Percentiles rank a stretch among this genome's conserved stretches.
phyloP scores from a whole-genome alignment of 1,140 invertebrate species.

The Lutraria rhynchaena region DNA sequence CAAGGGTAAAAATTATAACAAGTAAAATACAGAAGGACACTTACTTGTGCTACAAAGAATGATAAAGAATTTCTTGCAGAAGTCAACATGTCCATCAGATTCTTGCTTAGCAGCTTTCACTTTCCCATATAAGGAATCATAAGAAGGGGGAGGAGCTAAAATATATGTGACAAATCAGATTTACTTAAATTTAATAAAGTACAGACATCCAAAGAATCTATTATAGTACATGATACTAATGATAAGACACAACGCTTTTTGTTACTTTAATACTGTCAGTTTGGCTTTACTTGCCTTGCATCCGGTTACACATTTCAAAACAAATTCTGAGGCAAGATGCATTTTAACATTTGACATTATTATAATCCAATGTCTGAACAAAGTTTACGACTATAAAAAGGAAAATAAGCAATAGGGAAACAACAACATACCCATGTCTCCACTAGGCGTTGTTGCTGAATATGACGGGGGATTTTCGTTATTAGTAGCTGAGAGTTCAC shows the following conservation, averaged over 20 bases:
- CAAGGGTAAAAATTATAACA: too few relatives aligned
- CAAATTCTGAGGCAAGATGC: too few relatives aligned
- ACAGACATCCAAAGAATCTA: neutral
- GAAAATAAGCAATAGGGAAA: too few relatives aligned
- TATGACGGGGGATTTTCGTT: neutral
- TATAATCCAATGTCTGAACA: too few relatives aligned
- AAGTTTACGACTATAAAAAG: too few relatives aligned
- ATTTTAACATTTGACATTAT: too few relatives aligned
- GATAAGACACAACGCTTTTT: neutral
- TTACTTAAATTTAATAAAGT: conserved; percentile 69
- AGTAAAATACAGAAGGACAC: too few relatives aligned
- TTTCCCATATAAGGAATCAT: conserved; percentile 87
- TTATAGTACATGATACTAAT: neutral
- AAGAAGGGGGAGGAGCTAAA: conserved; percentile 86
- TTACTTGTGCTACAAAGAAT: conserved; percentile 86
- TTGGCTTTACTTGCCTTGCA: neutral
- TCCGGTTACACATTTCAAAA: too few relatives aligned
- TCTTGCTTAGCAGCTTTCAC: conserved; percentile 85
- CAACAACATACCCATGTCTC: conserved; percentile 34
- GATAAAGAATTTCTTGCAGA: conserved; percentile 86
- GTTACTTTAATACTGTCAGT: neutral
- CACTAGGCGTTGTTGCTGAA: neutral
- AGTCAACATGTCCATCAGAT: conserved; percentile 86
- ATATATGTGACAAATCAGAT: conserved; percentile 4
- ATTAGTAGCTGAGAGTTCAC: conserved; percentile 3